Percentiles rank a stretch among this genome's conserved stretches.
phyloP scores from a whole-genome alignment of 2,113 vertebrate species.

The Coptodon rendalli region DNA sequence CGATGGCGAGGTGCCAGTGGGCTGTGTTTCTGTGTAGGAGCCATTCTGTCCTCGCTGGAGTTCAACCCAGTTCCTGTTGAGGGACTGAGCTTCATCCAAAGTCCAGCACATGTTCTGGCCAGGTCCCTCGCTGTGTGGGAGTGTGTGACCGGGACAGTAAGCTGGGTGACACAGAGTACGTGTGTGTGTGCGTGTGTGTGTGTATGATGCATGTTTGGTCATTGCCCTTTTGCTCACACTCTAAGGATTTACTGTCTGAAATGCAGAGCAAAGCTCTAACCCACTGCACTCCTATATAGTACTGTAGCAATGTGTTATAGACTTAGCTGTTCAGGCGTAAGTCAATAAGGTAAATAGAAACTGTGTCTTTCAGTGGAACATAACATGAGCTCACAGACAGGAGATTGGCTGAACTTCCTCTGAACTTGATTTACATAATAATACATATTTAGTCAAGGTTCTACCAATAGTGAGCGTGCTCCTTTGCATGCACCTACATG shows the following conservation, averaged over 20 bases:
- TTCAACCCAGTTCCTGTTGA: slow-evolving; percentile 23
- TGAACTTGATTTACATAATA: slow-evolving; percentile 34
- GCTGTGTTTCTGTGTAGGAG: not conserved
- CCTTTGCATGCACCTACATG: not conserved
- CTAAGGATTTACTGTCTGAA: not conserved
- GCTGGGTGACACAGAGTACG: not conserved
- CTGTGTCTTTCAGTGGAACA: not conserved
- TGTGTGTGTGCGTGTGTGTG: not conserved
- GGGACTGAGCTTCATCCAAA: slow-evolving; percentile 58
- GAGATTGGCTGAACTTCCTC: slow-evolving; percentile 14
- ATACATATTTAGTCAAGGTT: slow-evolving; percentile 17
- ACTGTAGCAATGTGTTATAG: not conserved
- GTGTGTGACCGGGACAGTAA: slow-evolving; percentile 1
- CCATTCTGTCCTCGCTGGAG: slow-evolving; percentile 28
- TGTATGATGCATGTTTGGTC: not conserved
- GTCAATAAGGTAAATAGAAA: not conserved
- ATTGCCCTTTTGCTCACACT: not conserved
- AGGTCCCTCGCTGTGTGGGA: slow-evolving; percentile 24
- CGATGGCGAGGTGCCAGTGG: not conserved
- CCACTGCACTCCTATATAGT: not conserved
- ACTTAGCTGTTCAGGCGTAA: not conserved
- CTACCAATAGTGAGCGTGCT: not conserved
- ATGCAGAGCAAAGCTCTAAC: not conserved
- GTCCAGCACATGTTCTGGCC: slow-evolving; percentile 54
- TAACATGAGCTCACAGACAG: not conserved